These are phyloP conservation scores for Drosophila rufa DNA, from an alignment of 1,140 invertebrate species.

Conservation along the genomic window DNA sequence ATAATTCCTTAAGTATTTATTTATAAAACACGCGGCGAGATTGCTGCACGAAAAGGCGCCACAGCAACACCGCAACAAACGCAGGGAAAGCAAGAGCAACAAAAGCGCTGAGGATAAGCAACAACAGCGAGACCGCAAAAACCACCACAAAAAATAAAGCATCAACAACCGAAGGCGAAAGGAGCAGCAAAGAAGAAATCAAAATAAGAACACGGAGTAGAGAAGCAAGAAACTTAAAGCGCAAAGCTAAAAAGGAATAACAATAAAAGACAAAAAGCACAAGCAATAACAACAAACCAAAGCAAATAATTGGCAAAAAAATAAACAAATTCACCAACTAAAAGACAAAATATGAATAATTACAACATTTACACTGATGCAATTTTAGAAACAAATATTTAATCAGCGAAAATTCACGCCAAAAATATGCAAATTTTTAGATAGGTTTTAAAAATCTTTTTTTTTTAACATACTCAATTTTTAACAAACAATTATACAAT, in stretches of 20 bases:
- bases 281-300: constrained; percentile 14
- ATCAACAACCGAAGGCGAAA: constrained; percentile 11
- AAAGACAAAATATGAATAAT: background rate
- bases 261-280: constrained; percentile 9
- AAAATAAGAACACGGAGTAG: background rate
- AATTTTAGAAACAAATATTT: background rate
- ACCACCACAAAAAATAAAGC: constrained; percentile 9
- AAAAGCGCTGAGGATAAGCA: constrained; percentile 11
- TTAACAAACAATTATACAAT: background rate
- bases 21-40: constrained; percentile 28
- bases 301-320: constrained; percentile 14
- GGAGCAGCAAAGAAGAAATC: constrained; percentile 10
- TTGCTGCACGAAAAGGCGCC: constrained; percentile 4
- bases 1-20: constrained; percentile 72
- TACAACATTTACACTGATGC: background rate
- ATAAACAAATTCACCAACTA: background rate
- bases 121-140: constrained; percentile 10
- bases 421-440: background rate
- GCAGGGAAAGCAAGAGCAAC: constrained; percentile 22
- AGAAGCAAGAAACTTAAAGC: constrained; percentile 3
- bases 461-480: background rate
- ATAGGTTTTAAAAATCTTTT: background rate
- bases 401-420: background rate
- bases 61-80: constrained; percentile 1
- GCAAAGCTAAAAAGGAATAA: constrained; percentile 9